These are phyloP conservation scores for Sinocyclocheilus anophthalmus DNA, from an alignment of 2,113 vertebrate genomes.

Conservation along the genomic window DNA sequence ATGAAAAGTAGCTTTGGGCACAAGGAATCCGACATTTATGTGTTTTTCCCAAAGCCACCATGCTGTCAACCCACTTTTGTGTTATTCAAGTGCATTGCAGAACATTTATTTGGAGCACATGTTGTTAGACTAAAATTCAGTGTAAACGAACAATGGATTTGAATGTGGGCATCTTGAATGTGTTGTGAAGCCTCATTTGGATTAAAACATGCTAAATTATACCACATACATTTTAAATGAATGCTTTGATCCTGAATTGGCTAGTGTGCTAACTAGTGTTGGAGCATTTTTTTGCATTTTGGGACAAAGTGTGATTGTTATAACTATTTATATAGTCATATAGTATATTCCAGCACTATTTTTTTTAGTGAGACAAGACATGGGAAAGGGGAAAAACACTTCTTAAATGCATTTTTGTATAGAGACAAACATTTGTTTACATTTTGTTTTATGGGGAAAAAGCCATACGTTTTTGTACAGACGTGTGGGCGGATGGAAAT, in stretches of 20 bases:
- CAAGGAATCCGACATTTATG: neutral
- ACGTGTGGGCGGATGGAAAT: neutral
- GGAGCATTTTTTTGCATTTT: slow-evolving; percentile 2
- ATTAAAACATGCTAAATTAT: neutral
- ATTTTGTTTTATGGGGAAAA: neutral
- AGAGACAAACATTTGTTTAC: neutral
- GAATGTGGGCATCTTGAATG: neutral
- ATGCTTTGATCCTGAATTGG: neutral
- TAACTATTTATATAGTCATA: neutral
- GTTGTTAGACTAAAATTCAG: slow-evolving; percentile 5
- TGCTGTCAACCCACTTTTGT: slow-evolving; percentile 17
- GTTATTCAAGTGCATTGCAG: neutral
- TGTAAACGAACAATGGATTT: slow-evolving; percentile 6
- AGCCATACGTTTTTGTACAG: neutral
- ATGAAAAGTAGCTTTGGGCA: neutral
- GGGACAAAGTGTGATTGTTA: neutral
- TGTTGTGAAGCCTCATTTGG: slow-evolving; percentile 12
- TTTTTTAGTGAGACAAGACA: neutral
- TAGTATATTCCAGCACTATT: neutral
- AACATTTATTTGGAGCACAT: neutral
- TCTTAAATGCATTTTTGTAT: neutral
- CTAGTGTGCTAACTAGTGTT: neutral
- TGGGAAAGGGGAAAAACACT: neutral
- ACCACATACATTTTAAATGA: neutral
- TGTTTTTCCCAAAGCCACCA: neutral